A percentile compares a stretch with the other conserved stretches of the same genome.
These are phyloP conservation scores for Ectobius pallidus DNA, from an alignment of 2,888 invertebrate genomes.

Conservation along the genomic window DNA sequence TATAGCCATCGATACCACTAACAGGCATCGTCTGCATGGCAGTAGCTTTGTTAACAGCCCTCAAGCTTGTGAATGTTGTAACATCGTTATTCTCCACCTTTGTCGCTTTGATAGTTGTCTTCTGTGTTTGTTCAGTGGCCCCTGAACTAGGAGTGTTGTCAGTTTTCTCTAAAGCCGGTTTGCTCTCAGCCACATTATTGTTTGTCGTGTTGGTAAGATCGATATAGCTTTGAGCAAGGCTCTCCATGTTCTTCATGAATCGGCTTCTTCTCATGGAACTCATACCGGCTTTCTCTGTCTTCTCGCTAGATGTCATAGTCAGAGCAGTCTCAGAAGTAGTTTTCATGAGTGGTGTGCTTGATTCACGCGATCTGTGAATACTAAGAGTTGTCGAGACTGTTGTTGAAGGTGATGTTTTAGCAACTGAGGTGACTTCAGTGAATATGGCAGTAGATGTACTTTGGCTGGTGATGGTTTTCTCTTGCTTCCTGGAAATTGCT, in stretches of 20 bases:
- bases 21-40: constrained; percentile 56
- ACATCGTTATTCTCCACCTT: constrained; percentile 10
- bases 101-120: not conserved
- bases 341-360: not conserved
- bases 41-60: constrained; percentile 49
- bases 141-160: not conserved
- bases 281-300: constrained; percentile 19
- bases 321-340: not conserved
- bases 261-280: constrained; percentile 51
- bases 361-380: not conserved
- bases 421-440: not conserved
- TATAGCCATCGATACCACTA: constrained; percentile 48
- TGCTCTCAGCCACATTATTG: constrained; percentile 10
- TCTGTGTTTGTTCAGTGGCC: not conserved
- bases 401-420: not conserved
- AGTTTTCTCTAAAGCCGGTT: not conserved
- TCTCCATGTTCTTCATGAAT: constrained; percentile 56
- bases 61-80: not conserved
- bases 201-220: not conserved
- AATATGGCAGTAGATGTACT: not conserved
- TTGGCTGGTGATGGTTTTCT: not conserved
- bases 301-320: not conserved
- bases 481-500: not conserved
- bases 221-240: constrained; percentile 51
- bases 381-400: constrained; percentile 5